Evolutionary conservation across 2,113 vertebrate species (phyloP).

Genomic region (Bujurquina vittata): DNA sequence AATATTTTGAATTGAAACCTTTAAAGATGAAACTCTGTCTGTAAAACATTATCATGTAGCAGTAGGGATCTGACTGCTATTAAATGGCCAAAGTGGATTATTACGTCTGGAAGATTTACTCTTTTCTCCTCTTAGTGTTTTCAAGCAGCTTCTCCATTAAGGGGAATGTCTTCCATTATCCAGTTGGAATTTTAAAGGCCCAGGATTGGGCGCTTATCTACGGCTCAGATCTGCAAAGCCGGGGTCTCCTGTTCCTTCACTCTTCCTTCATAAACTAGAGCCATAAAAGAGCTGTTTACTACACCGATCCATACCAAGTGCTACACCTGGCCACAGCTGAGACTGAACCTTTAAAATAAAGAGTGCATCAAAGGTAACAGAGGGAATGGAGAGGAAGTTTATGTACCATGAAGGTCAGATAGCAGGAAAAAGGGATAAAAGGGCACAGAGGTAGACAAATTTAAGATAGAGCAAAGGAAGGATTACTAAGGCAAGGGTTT

Average conservation of each 20-base stretch:
- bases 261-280: slow-evolving; percentile 69
- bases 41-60: slow-evolving; percentile 4
- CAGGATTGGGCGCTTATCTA: slow-evolving; percentile 63
- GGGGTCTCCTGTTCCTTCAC: slow-evolving; percentile 65
- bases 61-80: slow-evolving; percentile 31
- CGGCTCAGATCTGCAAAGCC: slow-evolving; percentile 69
- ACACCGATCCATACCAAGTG: slow-evolving; percentile 33
- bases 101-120: slow-evolving; percentile 62
- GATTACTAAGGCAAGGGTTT: background rate
- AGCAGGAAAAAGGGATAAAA: background rate
- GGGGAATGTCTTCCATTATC: slow-evolving; percentile 69
- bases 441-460: background rate
- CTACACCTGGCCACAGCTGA: slow-evolving; percentile 64
- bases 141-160: slow-evolving; percentile 51
- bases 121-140: slow-evolving; percentile 31
- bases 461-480: background rate
- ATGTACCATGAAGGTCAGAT: slow-evolving; percentile 27
- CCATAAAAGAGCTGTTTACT: slow-evolving; percentile 78
- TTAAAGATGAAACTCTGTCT: slow-evolving; percentile 16
- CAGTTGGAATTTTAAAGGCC: slow-evolving; percentile 72
- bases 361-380: slow-evolving; percentile 39
- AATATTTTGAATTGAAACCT: slow-evolving; percentile 24
- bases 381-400: slow-evolving; percentile 42
- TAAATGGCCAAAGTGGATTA: slow-evolving; percentile 55
- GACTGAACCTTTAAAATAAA: slow-evolving; percentile 59